A percentile compares a stretch with the other conserved stretches of the same genome.
Evolutionary conservation across 30 jellyfish, hydroid and myxozoan genomes (phyloP).

Genomic region (Chrysaora quinquecirrha): DNA sequence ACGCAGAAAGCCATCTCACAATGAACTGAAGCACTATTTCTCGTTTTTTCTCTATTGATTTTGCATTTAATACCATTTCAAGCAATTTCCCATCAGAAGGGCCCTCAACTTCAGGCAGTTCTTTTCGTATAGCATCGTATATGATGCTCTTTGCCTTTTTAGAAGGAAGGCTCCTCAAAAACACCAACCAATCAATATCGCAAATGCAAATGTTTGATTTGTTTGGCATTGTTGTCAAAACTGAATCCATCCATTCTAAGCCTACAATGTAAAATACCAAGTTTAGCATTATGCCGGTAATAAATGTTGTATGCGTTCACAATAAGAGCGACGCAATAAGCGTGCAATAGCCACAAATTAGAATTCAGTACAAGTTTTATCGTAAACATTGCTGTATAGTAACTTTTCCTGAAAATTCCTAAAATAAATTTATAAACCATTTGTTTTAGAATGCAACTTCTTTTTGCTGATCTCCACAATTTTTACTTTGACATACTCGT

Average conservation of each 20-base stretch:
- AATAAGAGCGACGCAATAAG: too few relatives aligned
- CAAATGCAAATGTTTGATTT: conserved; percentile 34
- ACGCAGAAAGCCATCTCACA: conserved; percentile 23
- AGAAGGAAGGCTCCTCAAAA: neutral
- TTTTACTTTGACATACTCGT: too few relatives aligned
- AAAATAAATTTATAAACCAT: too few relatives aligned
- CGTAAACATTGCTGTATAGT: too few relatives aligned
- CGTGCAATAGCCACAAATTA: too few relatives aligned
- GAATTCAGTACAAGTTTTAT: too few relatives aligned
- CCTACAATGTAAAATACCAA: too few relatives aligned
- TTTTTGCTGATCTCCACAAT: too few relatives aligned
- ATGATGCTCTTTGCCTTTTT: neutral
- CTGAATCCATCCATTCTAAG: conserved; percentile 44
- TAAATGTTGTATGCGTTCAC: too few relatives aligned
- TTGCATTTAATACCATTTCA: conserved; percentile 2
- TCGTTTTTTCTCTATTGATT: conserved; percentile 35
- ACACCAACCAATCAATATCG: conserved; percentile 57
- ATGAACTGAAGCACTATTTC: conserved; percentile 16
- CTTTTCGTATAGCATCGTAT: neutral
- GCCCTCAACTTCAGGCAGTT: neutral
- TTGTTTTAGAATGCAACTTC: too few relatives aligned
- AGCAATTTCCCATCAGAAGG: neutral
- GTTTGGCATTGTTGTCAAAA: conserved; percentile 18
- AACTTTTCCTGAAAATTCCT: too few relatives aligned
- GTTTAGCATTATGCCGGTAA: too few relatives aligned